Base-by-base conservation (phyloP, 2,797 vertebrate genomes). In the Chloroceryle inda region DNA sequence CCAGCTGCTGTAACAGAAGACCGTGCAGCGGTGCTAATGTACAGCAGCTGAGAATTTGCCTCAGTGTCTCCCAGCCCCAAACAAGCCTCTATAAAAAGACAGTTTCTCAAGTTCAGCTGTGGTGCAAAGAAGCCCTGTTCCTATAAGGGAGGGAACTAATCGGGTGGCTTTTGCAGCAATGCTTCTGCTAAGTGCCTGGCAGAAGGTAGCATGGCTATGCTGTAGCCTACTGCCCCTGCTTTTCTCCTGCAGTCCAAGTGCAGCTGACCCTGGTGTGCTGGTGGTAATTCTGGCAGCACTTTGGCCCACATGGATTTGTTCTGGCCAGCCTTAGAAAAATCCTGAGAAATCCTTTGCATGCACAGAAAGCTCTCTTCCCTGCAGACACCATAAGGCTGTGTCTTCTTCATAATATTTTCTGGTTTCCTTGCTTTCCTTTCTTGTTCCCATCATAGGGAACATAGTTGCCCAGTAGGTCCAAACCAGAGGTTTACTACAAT, bases 11-110 rank as follows among this genome's bases (percentile, higher is more conserved):
- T 92, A 94, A 95, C 15, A 11, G 73, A 92, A 96, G 85, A 91
- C 66, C 33, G 8, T 85, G 91, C 89, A 94, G 85, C 1, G 49
- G 91, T 92, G 89, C 94, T 95, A 81, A 96, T 92, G 88, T 92
- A 91, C 93, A 95, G 89, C 92, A 96, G 89, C 94, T 95, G 95
- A 95, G 94, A 95, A 96, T 96, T 94, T 0, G 49, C 79, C 71
- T 75, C 66, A 61, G 38, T 78, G 85, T 86, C 58, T 93, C 76
- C 47, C 62, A 91, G 80, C 35, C 58, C 69, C 68, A 92, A 94
- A 69, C 71, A 94, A 64, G 85, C 55, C 76, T 71, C 95, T 96
- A 96, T 94, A 94, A 97, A 94, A 96, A 96, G 93, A 88, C 7
- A 22, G 31, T 84, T 95, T 93, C 80, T 87, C 55, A 49, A 95